Percentiles rank a stretch among this genome's conserved stretches.
These are phyloP conservation scores for Cremastinae sp. DNA, from an alignment of 2,888 invertebrate genomes.

Conservation along the genomic window DNA sequence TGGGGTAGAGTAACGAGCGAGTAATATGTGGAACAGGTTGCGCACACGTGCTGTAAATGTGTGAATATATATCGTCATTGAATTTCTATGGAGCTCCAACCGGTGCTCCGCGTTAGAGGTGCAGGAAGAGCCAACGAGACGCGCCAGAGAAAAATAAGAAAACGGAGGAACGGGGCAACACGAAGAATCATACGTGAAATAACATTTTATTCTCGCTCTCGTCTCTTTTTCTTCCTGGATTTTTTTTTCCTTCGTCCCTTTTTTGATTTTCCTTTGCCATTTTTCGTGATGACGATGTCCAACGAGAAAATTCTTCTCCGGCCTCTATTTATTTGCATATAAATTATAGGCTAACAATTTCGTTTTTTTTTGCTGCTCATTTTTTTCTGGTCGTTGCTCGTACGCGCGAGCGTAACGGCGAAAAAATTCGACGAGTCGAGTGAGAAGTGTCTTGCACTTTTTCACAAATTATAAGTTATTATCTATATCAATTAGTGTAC, in stretches of 20 bases:
- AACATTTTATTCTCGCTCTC: no score
- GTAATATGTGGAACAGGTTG: slow-evolving; percentile 60
- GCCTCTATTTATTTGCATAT: slow-evolving; percentile 7
- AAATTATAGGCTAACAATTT: slow-evolving; percentile 24
- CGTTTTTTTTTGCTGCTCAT: background rate
- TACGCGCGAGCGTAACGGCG: background rate
- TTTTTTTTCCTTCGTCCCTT: background rate
- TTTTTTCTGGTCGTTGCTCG: background rate
- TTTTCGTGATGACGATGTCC: slow-evolving; percentile 18
- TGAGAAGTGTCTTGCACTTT: slow-evolving; percentile 2
- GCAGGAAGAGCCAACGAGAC: slow-evolving; percentile 15
- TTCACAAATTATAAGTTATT: slow-evolving; percentile 18
- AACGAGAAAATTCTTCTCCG: slow-evolving; percentile 29
- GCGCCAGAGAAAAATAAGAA: slow-evolving; percentile 1
- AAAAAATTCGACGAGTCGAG: slow-evolving; percentile 1
- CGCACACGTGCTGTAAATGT: slow-evolving; percentile 59
- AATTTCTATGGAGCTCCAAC: slow-evolving; percentile 49
- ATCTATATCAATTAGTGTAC: slow-evolving; percentile 25
- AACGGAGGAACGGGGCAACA: background rate
- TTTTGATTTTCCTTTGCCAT: no score
- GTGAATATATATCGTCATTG: slow-evolving; percentile 57
- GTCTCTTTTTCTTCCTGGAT: no score
- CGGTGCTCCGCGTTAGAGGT: slow-evolving; percentile 34
- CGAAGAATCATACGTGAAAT: slow-evolving; percentile 4
- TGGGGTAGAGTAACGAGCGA: slow-evolving; percentile 48